Base-by-base conservation (phyloP, 1,140 invertebrate species). In the Drosophila bocki region DNA sequence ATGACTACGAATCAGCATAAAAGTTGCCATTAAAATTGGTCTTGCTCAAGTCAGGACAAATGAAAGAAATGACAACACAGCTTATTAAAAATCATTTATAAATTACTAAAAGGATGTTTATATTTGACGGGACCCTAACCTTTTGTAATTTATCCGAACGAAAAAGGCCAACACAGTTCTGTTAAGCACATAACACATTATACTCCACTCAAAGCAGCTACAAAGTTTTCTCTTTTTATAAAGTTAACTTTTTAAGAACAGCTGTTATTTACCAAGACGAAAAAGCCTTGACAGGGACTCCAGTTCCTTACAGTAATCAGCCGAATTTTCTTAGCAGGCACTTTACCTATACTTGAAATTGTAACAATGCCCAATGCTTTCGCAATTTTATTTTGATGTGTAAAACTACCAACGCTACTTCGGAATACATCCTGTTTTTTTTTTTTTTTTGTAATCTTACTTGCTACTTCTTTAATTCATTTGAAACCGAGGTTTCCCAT, bases 1-100 rank as follows among this genome's bases (percentile, higher is more conserved):
- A 22, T 67, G 17, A 15, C n/a, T 50, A 33, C 26, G 29, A 68
- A 51, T 68, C 44, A 67, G 44, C 45, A 33, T 50, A 68, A 26
- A 19, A 44, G 11, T 9, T 17, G 4, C 17, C 50, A 19, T 53
- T 19, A 35, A 53, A 11, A n/a, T 59, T 63, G n/a, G 13, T 12
- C 26, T 32, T n/a, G 17, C 11, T 17, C 17, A 41, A 13, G 29
- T 32, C 17, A 54, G 4, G 3, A 4, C 12, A n/a, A n/a, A n/a
- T n/a, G n/a, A n/a, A n/a, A n/a, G n/a, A n/a, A n/a, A n/a, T n/a
- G n/a, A n/a, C n/a, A n/a, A n/a, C n/a, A n/a, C n/a, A 53, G 29
- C 12, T 15, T 9, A 37, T 37, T 54, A 37, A 22, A 54, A 37
- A 37, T 12, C 12, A 54, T 15, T 37, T 22, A 15, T 37, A 3